Conservation (phyloP, 2,113 vertebrate genomes). For the Excalfactoria chinensis region DNA sequence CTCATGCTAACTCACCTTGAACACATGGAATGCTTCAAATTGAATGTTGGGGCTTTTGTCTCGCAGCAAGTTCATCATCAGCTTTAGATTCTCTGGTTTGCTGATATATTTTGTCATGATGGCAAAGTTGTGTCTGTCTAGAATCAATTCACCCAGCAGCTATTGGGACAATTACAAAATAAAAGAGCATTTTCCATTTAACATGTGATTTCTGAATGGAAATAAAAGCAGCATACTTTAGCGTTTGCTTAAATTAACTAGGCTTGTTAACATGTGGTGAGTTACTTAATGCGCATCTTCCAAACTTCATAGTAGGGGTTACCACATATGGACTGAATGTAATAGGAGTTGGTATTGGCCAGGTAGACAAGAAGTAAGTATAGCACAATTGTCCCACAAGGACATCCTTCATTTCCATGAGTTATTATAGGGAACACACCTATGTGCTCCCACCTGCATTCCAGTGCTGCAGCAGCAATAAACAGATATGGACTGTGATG, state of each 20-base stretch:
- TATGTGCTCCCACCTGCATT: not conserved
- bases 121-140: conserved; percentile 95
- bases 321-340: not conserved
- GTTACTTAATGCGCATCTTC: not conserved
- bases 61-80: conserved; percentile 97
- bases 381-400: not conserved
- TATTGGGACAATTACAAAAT: conserved; percentile 43
- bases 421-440: not conserved
- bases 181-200: not conserved
- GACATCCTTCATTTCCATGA: not conserved
- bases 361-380: not conserved
- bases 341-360: not conserved
- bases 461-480: not conserved
- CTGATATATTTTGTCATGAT: conserved; percentile 98
- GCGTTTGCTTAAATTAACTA: not conserved
- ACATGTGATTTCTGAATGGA: not conserved
- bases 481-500: rapidly evolving
- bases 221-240: not conserved
- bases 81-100: conserved; percentile 96
- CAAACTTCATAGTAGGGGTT: not conserved
- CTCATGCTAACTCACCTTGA: conserved; percentile 85
- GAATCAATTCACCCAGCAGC: conserved; percentile 93
- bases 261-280: not conserved
- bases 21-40: conserved; percentile 98
- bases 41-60: conserved; percentile 98